phyloP scores from a whole-genome alignment of 2,797 vertebrate genomes.

The Peromyscus attwateri region DNA sequence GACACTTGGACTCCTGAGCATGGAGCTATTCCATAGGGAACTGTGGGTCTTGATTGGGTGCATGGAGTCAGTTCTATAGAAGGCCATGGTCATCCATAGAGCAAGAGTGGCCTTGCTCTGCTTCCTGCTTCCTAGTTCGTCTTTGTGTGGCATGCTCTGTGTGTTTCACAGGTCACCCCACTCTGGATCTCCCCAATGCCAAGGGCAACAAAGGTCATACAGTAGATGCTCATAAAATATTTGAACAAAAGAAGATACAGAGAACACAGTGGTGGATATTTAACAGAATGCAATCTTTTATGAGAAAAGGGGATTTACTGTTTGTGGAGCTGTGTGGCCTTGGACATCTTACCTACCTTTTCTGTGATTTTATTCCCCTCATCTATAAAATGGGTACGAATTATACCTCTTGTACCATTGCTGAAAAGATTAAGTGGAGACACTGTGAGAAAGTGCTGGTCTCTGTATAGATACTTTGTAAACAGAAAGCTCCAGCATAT shows the following conservation, averaged over 20 bases:
- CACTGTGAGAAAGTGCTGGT: background rate
- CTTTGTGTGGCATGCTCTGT: background rate
- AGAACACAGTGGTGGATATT: background rate
- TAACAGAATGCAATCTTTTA: background rate
- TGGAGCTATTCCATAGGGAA: background rate
- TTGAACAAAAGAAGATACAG: background rate
- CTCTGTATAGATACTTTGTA: background rate
- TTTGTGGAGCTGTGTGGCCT: background rate
- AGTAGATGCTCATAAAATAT: background rate
- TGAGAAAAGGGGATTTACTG: background rate
- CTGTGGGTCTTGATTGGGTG: background rate
- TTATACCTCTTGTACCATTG: background rate
- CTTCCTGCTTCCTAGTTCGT: background rate
- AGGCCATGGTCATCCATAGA: rapidly evolving
- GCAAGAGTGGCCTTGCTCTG: background rate
- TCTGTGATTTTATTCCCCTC: background rate
- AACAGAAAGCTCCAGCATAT: background rate
- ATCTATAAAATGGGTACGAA: background rate
- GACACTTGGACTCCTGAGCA: background rate
- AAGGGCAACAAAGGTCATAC: rapidly evolving
- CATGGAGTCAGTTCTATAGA: background rate
- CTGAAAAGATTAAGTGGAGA: background rate
- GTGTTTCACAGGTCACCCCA: background rate
- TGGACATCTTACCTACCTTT: background rate
- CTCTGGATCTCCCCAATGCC: background rate